These are phyloP conservation scores for Ostrea edulis DNA, from an alignment of 1,140 invertebrate genomes.

Conservation along the genomic window DNA sequence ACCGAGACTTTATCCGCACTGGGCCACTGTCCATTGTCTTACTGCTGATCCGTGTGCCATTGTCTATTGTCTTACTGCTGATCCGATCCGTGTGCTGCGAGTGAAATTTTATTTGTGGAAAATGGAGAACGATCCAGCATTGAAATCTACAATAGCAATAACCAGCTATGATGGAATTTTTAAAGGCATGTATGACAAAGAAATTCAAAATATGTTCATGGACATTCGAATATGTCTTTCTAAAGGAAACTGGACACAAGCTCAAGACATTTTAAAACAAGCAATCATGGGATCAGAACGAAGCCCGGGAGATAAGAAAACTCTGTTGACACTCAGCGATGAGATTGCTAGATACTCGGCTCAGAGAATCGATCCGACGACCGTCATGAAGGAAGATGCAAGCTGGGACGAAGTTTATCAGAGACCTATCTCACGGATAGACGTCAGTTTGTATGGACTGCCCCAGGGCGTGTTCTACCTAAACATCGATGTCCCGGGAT, in stretches of 20 bases:
- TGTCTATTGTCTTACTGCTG: no score
- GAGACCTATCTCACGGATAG: slow-evolving; percentile 50
- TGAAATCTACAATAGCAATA: slow-evolving; percentile 55
- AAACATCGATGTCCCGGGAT: slow-evolving; percentile 43
- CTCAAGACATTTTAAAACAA: slow-evolving; percentile 44
- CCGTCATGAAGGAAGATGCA: not conserved
- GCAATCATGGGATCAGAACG: slow-evolving; percentile 35
- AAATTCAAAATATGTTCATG: slow-evolving; percentile 54
- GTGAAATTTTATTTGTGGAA: not conserved
- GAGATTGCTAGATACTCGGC: slow-evolving; percentile 58
- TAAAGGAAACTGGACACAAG: slow-evolving; percentile 50
- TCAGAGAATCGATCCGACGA: slow-evolving; percentile 49
- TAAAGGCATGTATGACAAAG: slow-evolving; percentile 61
- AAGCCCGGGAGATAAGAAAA: slow-evolving; percentile 52
- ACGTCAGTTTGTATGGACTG: slow-evolving; percentile 49
- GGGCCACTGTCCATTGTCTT: no score
- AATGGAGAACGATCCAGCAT: not conserved
- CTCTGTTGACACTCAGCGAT: slow-evolving; percentile 49
- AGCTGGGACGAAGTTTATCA: slow-evolving; percentile 46
- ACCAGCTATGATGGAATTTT: slow-evolving; percentile 67
- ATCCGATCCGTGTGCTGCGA: not conserved
- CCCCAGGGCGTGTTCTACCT: slow-evolving; percentile 66
- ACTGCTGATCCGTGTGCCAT: no score
- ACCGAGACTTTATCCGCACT: not conserved
- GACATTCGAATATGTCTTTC: slow-evolving; percentile 50